Conservation (phyloP, 2,797 vertebrate genomes). For the Eulemur rubriventer region DNA sequence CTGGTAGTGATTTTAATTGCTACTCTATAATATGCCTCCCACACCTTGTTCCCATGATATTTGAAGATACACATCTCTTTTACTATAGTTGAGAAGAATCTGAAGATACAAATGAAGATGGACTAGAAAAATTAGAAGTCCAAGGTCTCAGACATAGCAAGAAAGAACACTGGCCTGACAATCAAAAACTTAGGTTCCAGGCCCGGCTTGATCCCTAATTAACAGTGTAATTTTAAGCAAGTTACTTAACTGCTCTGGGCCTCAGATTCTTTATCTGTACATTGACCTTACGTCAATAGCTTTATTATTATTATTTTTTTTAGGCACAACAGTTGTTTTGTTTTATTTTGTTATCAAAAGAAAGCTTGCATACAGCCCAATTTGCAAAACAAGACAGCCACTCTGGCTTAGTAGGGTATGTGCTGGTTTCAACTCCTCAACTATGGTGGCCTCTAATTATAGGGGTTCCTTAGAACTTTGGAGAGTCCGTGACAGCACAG, state of each 20-base stretch:
- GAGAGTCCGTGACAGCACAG: not conserved
- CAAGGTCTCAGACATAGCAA: not conserved
- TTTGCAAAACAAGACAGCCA: not conserved
- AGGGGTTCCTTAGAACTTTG: not conserved
- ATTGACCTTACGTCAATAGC: not conserved
- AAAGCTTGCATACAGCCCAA: not conserved
- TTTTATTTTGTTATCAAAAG: not conserved
- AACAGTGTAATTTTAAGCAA: not conserved
- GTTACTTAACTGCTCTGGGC: not conserved
- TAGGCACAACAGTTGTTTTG: not conserved
- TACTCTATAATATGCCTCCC: not conserved
- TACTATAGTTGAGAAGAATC: not conserved
- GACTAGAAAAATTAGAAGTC: not conserved
- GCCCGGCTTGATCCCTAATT: not conserved
- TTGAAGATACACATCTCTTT: not conserved
- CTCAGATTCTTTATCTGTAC: not conserved
- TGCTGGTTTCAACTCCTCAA: not conserved
- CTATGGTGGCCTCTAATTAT: not conserved
- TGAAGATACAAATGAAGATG: not conserved
- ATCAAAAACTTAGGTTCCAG: not conserved
- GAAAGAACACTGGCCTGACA: not conserved
- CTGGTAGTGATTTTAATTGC: not conserved
- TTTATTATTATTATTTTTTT: no score
- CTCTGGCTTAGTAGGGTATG: not conserved
- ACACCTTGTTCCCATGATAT: not conserved